Base-by-base conservation (phyloP, 2,797 vertebrate genomes). In the Huso huso region DNA sequence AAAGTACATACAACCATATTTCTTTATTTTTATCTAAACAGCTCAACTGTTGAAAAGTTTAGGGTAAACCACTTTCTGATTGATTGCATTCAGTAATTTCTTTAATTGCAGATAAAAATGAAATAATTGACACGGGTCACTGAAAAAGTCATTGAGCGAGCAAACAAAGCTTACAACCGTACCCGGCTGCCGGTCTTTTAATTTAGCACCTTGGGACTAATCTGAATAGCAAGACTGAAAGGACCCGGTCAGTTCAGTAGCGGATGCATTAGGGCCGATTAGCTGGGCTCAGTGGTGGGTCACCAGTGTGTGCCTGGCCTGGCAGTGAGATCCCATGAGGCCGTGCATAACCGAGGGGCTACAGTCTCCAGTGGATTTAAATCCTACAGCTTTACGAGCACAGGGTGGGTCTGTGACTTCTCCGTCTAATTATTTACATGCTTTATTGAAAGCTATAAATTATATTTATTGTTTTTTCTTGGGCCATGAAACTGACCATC, bases 401-500 rank as follows among this genome's bases (percentile, higher is more conserved):
- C 55, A 58, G 15, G 55, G 55, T 58, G 55, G 55, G 55, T 58
- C 55, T 58, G 55, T 6, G 55, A 13, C 55, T 58, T 58, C 55
- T 11, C 55, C 12, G 12, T 13, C 55, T 58, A 58, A 58, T 58
- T 58, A 58, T 58, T 58, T 58, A 58, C 55, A 58, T 58, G 1
- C 55, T 58, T 58, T 58, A 58, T 58, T 58, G n/a, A 58, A 58
- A n/a, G 55, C 12, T 58, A 10, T 58, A 58, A 58, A 58, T 58
- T 10, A 11, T 6, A n/a, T 58, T 58, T n/a, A 58, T 58, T 58
- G 55, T 58, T 58, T 58, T 58, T 58, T 5, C 12, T 53, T 53
- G 51, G 52, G 52, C 3, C 9, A n/a, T 53, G 52, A 58, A 13
- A 13, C 12, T 58, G 55, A 58, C 15, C 55, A 58, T n/a, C 15